These are phyloP conservation scores for Oryctolagus cuniculus DNA, from an alignment of 2,113 vertebrate genomes.

Conservation along the genomic window mOryCun1.1 NC_091438.1:46012001-46012500, in stretches of 20 bases:
- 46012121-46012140: slow-evolving; percentile 53
- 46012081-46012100: slow-evolving; percentile 49
- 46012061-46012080: background rate
- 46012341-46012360: background rate
- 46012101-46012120: slow-evolving; percentile 71
- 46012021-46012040: background rate
- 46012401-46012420: background rate
- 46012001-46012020: background rate
- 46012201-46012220: slow-evolving; percentile 67
- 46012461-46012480: slow-evolving; percentile 18
- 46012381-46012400: background rate
- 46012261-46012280: background rate
- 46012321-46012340: background rate
- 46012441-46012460: background rate
- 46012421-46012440: background rate
- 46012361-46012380: background rate
- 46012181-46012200: background rate
- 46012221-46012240: slow-evolving; percentile 59
- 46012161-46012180: slow-evolving; percentile 67
- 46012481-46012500: background rate
- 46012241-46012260: slow-evolving; percentile 71
- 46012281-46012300: background rate
- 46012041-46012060: background rate
- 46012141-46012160: slow-evolving; percentile 71
- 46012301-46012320: background rate